Base-by-base conservation (phyloP, 2,888 invertebrate species). In the Labia minor region DNA sequence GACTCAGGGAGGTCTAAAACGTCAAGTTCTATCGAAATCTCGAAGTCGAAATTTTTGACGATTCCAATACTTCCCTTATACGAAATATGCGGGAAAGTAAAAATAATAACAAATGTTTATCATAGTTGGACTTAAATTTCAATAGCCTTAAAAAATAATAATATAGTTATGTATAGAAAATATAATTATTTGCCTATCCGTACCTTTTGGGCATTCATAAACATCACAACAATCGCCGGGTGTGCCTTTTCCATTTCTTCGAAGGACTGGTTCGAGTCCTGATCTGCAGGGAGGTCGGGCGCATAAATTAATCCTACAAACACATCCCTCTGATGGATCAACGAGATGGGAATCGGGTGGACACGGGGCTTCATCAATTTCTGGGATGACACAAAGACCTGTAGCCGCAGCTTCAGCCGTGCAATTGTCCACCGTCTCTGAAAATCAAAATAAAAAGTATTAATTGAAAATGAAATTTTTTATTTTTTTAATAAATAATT, bases 171-270 rank as follows among this genome's bases (percentile, higher is more conserved):
- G n/a, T n/a, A n/a, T n/a, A n/a, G n/a, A n/a, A n/a, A n/a, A n/a
- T n/a, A n/a, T n/a, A n/a, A n/a, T n/a, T n/a, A n/a, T n/a, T n/a
- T n/a, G n/a, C n/a, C n/a, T n/a, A n/a, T n/a, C n/a, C n/a, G n/a
- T 68, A 74, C 74, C 73, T 65, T 64, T 69, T 8, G 72, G 71
- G 67, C 76, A 76, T 63, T 74, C 73, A 66, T 72, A 73, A 3
- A 73, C 68, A 67, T 75, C 74, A 68, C 77, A 77, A 70, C 77
- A 77, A 67, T 73, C 72, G 11, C 75, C 76, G 1, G 77, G 76
- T 62, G 71, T 69, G 3, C 72, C 71, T n/a, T 72, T 71, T 21
- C 73, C 74, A 10, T 65, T 68, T 61, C 70, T 66, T 21, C 68
- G 70, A 19, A 72, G 69, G 26, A 68, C 33, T 8, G 63, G 65